Conservation (phyloP, 2,113 vertebrate species). For the Prionailurus viverrinus region DNA sequence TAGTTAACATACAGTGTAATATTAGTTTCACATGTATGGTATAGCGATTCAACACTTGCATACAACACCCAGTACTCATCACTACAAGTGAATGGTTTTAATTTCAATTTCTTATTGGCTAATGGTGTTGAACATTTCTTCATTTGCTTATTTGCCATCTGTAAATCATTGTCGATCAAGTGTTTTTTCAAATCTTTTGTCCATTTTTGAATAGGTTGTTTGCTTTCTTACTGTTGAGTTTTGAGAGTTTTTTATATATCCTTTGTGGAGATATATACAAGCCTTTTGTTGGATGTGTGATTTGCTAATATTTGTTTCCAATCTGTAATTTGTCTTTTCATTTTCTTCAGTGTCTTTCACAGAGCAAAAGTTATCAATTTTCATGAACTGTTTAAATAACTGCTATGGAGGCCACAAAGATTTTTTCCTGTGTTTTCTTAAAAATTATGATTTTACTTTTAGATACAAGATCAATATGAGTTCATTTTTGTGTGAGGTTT, state of each 20-base stretch:
- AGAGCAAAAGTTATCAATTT: neutral
- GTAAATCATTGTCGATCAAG: neutral
- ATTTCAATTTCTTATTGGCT: neutral
- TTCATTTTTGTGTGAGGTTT: neutral
- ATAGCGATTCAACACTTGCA: no score
- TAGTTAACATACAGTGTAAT: no score
- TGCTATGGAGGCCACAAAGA: neutral
- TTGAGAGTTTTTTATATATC: neutral
- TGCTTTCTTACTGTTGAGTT: neutral
- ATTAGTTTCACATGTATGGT: no score
- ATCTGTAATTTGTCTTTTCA: neutral
- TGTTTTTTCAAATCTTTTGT: neutral
- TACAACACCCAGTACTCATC: no score
- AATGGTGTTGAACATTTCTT: neutral
- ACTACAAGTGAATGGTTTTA: neutral
- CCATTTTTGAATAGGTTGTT: neutral
- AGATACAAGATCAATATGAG: neutral
- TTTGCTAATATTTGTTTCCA: neutral
- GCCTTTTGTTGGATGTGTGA: neutral
- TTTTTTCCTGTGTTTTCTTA: neutral
- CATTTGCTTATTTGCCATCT: neutral
- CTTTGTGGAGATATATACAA: neutral
- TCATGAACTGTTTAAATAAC: neutral
- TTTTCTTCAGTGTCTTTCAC: neutral
- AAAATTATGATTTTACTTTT: conserved; percentile 15